Percentiles rank a stretch among this genome's conserved stretches.
phyloP scores from a whole-genome alignment of 1,140 invertebrate species.

The Saccostrea glomerata region DNA sequence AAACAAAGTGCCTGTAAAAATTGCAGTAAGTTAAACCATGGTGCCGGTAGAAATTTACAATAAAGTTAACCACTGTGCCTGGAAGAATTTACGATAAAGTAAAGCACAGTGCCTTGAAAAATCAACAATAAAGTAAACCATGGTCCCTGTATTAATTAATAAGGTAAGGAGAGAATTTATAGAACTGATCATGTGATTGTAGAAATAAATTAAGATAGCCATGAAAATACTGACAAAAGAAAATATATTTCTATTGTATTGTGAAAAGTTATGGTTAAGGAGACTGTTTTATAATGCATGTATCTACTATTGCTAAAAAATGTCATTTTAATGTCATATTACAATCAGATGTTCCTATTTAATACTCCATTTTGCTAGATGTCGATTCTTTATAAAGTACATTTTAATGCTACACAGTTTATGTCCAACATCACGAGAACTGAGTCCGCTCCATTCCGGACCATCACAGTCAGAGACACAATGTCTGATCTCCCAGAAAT shows the following conservation, averaged over 20 bases:
- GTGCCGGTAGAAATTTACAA: neutral
- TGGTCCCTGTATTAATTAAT: neutral
- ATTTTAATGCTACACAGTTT: constrained; percentile 71
- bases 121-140: constrained; percentile 82
- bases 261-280: no score
- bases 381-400: neutral
- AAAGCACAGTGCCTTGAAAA: neutral
- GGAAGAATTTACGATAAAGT: constrained; percentile 83
- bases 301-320: no score
- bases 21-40: neutral
- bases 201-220: no score
- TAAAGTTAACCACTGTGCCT: neutral
- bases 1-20: neutral
- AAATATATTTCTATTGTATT: no score
- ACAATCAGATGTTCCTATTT: no score
- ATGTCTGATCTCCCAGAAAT: constrained; percentile 91
- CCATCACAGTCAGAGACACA: constrained; percentile 88
- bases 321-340: no score
- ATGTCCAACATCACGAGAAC: constrained; percentile 80
- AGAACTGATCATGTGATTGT: no score
- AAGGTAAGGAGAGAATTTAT: no score
- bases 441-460: constrained; percentile 86
- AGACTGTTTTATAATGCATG: no score
- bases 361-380: neutral
- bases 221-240: no score